Evolutionary conservation across 2,113 vertebrate species (phyloP), one percentile per base, ranked within the genome.

Genomic region (Myrmecobius fasciatus): DNA sequence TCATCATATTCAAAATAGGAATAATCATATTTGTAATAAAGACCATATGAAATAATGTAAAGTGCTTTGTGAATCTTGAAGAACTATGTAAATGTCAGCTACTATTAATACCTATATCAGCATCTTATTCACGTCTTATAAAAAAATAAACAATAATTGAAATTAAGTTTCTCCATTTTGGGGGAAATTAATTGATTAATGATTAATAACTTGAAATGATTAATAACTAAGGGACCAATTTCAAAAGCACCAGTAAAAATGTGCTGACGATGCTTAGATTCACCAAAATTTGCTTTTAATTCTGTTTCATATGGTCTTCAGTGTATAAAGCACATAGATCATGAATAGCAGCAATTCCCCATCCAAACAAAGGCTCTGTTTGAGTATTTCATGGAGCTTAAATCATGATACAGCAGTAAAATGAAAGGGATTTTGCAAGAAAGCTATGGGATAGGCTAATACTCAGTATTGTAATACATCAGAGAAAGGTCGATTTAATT

Each of bases 311-410:
- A 54, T 26, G 94, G 31, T 60, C 2, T 5, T 89, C 20, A 24
- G 89, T 36, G 97, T 75, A 56, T 90, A 91, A 94, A 97, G 48
- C 28, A 91, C 47, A 94, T 95, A 94, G 53, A 97, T 95, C 91
- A 94, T 25, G 5, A 60, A 88, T 2, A 96, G 54, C 0, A 96
- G 53, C 0, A 96, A 97, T 49, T 46, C 92, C 49, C 0, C 36
- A 92, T 22, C 11, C 92, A 75, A 95, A 83, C 28, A 89, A 2
- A 75, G 94, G 56, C 52, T 51, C 92, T 75, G 91, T 51, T 94
- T 53, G 94, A 91, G 54, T 46, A 96, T 0, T n/a, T 25, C 3
- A 46, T 8, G 75, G 95, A 93, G 14, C 53, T 91, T 89, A 91
- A 46, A 95, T 2, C 43, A 95, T 92, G 88, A 95, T n/a, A 52